A percentile compares a stretch with the other conserved stretches of the same genome.
Evolutionary conservation across 2,797 vertebrate genomes (phyloP).

Genomic region (Lacerta viridis): DNA sequence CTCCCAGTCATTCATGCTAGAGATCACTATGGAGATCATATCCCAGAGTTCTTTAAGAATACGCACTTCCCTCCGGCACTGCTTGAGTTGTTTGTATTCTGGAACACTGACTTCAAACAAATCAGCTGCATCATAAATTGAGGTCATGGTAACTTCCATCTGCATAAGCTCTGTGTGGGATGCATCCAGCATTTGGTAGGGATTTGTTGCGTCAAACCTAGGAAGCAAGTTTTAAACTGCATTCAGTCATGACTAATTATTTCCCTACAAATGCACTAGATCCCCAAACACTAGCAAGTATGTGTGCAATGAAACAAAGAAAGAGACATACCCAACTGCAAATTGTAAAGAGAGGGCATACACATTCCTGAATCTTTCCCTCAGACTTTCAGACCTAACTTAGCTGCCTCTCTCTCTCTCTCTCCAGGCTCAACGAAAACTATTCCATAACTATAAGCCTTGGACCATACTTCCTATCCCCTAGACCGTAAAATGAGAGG

Average conservation of each 20-base stretch:
- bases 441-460: neutral
- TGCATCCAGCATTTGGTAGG: constrained; percentile 87
- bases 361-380: neutral
- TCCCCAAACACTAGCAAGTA: neutral
- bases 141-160: constrained; percentile 89
- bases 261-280: neutral
- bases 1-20: constrained; percentile 88
- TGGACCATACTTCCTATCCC: neutral
- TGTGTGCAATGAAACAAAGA: neutral
- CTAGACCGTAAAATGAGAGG: neutral
- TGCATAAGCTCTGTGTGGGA: constrained; percentile 87
- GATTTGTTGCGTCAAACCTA: constrained; percentile 87
- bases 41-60: constrained; percentile 96
- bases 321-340: neutral
- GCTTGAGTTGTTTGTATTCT: constrained; percentile 91
- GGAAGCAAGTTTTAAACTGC: constrained; percentile 58
- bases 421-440: neutral
- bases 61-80: constrained; percentile 90
- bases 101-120: constrained; percentile 93
- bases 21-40: constrained; percentile 85
- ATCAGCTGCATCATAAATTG: constrained; percentile 86
- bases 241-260: neutral
- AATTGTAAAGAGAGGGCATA: neutral
- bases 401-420: neutral
- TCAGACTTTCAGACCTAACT: neutral